Base-by-base conservation (phyloP, 2,113 vertebrate species). In the Ptychochromis oligacanthus region DNA sequence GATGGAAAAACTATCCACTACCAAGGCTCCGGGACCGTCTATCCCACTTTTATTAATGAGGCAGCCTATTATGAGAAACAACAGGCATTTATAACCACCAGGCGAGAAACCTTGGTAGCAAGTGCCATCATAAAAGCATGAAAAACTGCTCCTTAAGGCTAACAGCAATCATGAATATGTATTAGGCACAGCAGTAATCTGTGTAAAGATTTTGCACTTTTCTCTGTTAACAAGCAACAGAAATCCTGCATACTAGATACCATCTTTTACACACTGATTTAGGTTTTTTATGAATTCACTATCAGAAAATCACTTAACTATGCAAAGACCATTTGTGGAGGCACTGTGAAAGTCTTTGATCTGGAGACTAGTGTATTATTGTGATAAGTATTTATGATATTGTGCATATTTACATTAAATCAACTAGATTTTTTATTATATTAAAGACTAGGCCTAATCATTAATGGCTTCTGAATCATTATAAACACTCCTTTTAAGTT, bases 31-130 rank as follows among this genome's bases (percentile, higher is more conserved):
- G 89, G 90, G 62, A 96, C 95, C 0, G 95, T 98, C 62, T 98
- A 97, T 59, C 97, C 98, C 3, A 96, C 97, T 15, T 99, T 99
- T 91, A 96, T 99, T 87, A 99, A 99, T 0, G 98, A 99, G 93
- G 98, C 98, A 0, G 98, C 98, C 1, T 99, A 99, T 92, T 99
- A 99, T 72, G 98, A 99, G 90, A 99, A 99, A 94, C 97, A 97
- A 67, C 97, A 98, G 95, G 98, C 98, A 3, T 98, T 99, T 49
- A 92, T 97, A 5, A 97, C 95, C 86, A 99, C 98, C 10, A 93
- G 95, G 54, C 96, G 96, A 93, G 90, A 97, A 81, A 94, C 94
- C 56, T 90, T 99, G 89, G 92, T 81, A 6, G 97, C 96, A 34
- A 93, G 91, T 57, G 88, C 93, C 24, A 93, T 98, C 91, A 91